phyloP scores from a whole-genome alignment of 2,888 invertebrate genomes.

The Noctua janthe region DNA sequence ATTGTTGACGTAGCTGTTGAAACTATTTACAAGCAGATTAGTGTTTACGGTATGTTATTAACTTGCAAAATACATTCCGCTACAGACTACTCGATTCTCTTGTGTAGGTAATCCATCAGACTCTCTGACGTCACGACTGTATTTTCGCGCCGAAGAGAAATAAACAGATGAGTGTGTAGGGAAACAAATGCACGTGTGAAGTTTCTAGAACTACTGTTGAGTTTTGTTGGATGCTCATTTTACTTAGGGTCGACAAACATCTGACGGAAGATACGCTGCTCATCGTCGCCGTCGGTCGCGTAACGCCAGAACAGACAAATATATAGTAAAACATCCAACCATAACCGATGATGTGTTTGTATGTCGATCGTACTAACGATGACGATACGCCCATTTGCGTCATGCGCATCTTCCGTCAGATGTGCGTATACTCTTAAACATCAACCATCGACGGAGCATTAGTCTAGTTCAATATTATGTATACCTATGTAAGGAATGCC shows the following conservation, averaged over 20 bases:
- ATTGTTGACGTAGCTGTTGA: slow-evolving; percentile 35
- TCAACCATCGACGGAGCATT: too few relatives aligned
- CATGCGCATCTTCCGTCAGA: background rate
- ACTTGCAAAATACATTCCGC: slow-evolving; percentile 7
- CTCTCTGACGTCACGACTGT: slow-evolving; percentile 40
- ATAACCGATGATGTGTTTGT: background rate
- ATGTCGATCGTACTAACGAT: background rate
- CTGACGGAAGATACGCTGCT: background rate
- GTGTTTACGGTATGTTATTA: slow-evolving; percentile 33
- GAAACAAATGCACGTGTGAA: slow-evolving; percentile 18
- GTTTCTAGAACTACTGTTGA: background rate
- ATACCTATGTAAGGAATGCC: background rate
- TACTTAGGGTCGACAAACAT: background rate
- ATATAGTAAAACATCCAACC: background rate
- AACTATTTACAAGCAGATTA: slow-evolving; percentile 15
- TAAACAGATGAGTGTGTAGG: slow-evolving; percentile 41
- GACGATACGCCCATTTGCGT: background rate
- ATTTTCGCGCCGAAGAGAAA: slow-evolving; percentile 34
- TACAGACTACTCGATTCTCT: background rate
- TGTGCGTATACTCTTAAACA: background rate
- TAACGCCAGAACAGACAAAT: background rate
- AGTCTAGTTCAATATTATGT: background rate
- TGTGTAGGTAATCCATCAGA: slow-evolving; percentile 23
- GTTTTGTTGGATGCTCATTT: background rate
- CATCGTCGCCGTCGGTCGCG: background rate